Percentiles rank a stretch among this genome's conserved stretches.
phyloP scores from a whole-genome alignment of 2,113 vertebrate genomes.

The Bothrops jararaca region DNA sequence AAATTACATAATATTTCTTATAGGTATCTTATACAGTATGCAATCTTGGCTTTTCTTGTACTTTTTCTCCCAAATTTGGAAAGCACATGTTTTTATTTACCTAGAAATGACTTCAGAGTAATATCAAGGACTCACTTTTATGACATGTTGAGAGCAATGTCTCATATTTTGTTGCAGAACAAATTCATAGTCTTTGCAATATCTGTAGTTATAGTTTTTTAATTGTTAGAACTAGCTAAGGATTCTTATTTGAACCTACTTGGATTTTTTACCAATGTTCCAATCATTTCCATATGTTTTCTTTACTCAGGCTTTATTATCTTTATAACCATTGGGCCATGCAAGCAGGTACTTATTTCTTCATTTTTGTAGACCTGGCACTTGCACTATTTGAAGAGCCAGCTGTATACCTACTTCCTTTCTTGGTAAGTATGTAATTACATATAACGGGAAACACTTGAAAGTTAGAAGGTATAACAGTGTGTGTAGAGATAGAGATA shows the following conservation, averaged over 20 bases:
- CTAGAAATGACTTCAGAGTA: not conserved
- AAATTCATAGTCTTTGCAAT: not conserved
- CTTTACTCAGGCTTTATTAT: constrained; percentile 77
- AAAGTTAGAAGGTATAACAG: not conserved
- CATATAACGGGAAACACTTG: not conserved
- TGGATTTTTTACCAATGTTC: not conserved
- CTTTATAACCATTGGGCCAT: constrained; percentile 87
- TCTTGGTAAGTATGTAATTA: constrained; percentile 74
- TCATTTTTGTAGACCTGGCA: constrained; percentile 81
- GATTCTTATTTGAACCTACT: not conserved
- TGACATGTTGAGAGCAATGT: no score
- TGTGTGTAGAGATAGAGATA: not conserved
- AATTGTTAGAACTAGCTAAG: not conserved
- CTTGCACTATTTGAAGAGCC: constrained; percentile 89
- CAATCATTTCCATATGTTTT: constrained; percentile 2
- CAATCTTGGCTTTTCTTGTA: not conserved
- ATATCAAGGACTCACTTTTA: not conserved
- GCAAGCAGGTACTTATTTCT: constrained; percentile 76
- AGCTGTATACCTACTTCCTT: constrained; percentile 75
- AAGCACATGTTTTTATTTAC: not conserved
- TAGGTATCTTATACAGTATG: not conserved
- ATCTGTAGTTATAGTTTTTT: not conserved
- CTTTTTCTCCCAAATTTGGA: not conserved
- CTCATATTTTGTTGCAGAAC: not conserved
- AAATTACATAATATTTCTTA: not conserved